Percentiles rank a stretch among this genome's conserved stretches.
phyloP scores from a whole-genome alignment of 2,888 invertebrate species.

The Lypha dubia region DNA sequence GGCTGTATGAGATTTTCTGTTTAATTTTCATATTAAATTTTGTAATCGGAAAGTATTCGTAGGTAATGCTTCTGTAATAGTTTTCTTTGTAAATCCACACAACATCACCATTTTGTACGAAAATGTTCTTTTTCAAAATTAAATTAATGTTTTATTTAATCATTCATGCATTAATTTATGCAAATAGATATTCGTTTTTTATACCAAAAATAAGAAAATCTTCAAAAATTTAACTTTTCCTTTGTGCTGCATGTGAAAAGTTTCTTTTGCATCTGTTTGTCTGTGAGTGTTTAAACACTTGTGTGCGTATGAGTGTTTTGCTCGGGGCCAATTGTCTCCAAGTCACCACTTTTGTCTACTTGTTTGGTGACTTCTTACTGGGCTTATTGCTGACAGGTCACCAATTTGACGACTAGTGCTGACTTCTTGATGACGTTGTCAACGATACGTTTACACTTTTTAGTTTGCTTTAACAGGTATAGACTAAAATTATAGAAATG shows the following conservation, averaged over 20 bases:
- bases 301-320: slow-evolving; percentile 1
- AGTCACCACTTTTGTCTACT: no score
- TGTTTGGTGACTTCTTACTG: no score
- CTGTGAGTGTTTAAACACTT: background rate
- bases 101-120: background rate
- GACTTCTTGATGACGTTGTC: no score
- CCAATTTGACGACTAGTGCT: no score
- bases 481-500: no score
- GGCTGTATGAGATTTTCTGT: background rate
- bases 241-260: slow-evolving; percentile 3
- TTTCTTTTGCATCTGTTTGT: background rate
- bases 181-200: slow-evolving; percentile 10
- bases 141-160: slow-evolving; percentile 27
- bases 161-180: slow-evolving; percentile 1
- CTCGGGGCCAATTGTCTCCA: no score
- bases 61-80: background rate
- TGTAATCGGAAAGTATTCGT: background rate
- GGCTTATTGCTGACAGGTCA: no score
- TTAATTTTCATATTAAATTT: background rate
- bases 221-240: slow-evolving; percentile 15
- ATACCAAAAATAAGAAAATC: background rate
- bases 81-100: background rate
- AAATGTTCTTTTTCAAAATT: background rate
- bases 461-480: no score
- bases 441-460: no score